Evolutionary conservation across 2,113 vertebrate genomes (phyloP), one percentile per base, ranked within the genome.

Genomic region (Cygnus buccinator): DNA sequence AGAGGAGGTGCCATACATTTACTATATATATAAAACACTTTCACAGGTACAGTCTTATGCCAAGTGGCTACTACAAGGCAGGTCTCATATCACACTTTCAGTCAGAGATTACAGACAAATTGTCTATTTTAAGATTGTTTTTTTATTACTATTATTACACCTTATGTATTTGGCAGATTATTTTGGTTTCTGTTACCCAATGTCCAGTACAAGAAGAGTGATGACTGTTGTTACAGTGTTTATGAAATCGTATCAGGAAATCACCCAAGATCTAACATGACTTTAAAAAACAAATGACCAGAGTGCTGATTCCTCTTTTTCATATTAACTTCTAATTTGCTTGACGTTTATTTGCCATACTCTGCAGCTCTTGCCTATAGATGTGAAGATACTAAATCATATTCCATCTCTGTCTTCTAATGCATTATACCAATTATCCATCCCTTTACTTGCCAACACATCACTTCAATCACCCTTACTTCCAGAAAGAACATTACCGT

Each of bases 101-200:
- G 58, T 95, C 95, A 94, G 92, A 96, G 87, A 91, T 89, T 63
- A 86, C 88, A 97, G 84, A 96, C 44, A 95, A 46, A 87, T 67
- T 62, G 87, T 75, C 92, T 87, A 75, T 88, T 92, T 96, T 90
- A 95, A 74, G 20, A 96, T 95, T 57, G 50, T 86, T 12, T 72
- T 44, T 6, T 59, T 50, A 19, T 22, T 17, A 88, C 95, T 94
- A 94, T 95, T 46, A 93, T 95, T 44, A 39, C 94, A 91, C 90
- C 95, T 97, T 94, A 91, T 67, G 80, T 94, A 95, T 96, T 96
- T 94, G 57, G 95, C 92, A 52, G 79, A 97, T 95, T 95, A 74
- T 95, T 98, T 95, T 97, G 93, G 91, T 96, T 97, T 98, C 98
- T 98, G 97, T 98, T 98, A 98, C 97, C 97, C 97, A 98, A 97